Conservation (phyloP, 2,888 invertebrate genomes). For the Lasioglossum marginatum region DNA sequence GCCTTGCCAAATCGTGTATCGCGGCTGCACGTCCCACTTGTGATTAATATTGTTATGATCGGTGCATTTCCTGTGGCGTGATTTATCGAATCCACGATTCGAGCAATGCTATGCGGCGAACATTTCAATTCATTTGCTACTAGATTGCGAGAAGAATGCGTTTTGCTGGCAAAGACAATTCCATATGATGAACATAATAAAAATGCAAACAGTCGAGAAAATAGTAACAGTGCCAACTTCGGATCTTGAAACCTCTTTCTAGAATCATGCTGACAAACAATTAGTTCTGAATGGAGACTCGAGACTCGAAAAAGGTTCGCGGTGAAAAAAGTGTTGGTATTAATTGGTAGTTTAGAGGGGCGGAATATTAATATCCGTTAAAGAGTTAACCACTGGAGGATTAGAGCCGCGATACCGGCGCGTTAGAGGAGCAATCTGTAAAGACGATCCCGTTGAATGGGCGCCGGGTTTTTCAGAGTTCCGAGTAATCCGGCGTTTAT, state of each 20-base stretch:
- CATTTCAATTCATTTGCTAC: neutral
- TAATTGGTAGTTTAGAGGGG: neutral
- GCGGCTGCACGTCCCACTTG: slow-evolving; percentile 1
- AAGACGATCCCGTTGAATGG: slow-evolving; percentile 2
- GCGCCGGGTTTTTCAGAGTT: slow-evolving; percentile 10
- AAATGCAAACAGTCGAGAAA: neutral
- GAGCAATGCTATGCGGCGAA: neutral
- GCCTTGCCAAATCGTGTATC: slow-evolving; percentile 39
- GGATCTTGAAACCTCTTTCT: neutral
- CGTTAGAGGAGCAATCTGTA: neutral
- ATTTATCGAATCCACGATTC: neutral
- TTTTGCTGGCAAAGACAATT: too few relatives aligned
- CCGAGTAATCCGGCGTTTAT: slow-evolving; percentile 34
- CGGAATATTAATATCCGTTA: slow-evolving; percentile 6
- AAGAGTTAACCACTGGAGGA: neutral
- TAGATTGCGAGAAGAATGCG: too few relatives aligned
- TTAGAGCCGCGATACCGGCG: neutral
- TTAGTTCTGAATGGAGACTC: neutral
- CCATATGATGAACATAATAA: neutral
- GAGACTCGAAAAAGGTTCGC: neutral
- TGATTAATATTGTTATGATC: slow-evolving; percentile 10
- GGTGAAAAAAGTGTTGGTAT: neutral
- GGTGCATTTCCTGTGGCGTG: neutral
- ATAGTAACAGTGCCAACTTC: neutral
- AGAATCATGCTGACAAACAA: neutral